Conservation (phyloP, 2,888 invertebrate species). For the Heliconius ethilla region DNA sequence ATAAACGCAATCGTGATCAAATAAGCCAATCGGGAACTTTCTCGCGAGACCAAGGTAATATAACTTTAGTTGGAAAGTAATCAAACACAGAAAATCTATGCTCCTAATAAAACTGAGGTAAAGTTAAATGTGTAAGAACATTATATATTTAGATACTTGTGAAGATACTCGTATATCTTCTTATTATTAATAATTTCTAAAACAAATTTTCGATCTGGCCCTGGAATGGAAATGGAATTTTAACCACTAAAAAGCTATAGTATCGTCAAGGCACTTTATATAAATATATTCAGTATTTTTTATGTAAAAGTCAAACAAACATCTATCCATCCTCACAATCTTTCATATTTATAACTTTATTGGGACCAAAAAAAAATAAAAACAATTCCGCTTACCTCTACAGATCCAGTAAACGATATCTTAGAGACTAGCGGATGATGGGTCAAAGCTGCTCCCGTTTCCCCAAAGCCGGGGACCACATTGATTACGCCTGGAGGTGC, state of each 20-base stretch:
- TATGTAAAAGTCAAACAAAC: no score
- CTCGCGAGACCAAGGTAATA: not conserved
- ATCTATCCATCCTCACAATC: no score
- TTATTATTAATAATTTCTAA: no score
- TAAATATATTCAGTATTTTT: no score
- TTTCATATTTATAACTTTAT: no score
- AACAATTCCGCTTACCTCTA: conserved; percentile 70
- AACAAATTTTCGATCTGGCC: no score
- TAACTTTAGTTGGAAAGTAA: not conserved
- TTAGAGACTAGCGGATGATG: conserved; percentile 89
- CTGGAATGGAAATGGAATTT: no score
- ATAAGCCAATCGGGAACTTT: not conserved
- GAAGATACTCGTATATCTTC: not conserved
- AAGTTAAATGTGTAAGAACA: not conserved
- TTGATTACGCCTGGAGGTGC: conserved; percentile 95
- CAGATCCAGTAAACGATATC: conserved; percentile 87
- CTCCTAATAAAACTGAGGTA: not conserved
- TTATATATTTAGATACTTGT: not conserved
- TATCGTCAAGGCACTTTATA: no score
- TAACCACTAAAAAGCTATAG: no score
- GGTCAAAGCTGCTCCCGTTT: conserved; percentile 88
- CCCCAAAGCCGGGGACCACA: conserved; percentile 92
- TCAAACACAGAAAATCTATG: not conserved
- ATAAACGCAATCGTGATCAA: not conserved
- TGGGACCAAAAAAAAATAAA: no score